Base-by-base conservation (phyloP, 2,113 vertebrate genomes). In the Arvicanthis niloticus region DNA sequence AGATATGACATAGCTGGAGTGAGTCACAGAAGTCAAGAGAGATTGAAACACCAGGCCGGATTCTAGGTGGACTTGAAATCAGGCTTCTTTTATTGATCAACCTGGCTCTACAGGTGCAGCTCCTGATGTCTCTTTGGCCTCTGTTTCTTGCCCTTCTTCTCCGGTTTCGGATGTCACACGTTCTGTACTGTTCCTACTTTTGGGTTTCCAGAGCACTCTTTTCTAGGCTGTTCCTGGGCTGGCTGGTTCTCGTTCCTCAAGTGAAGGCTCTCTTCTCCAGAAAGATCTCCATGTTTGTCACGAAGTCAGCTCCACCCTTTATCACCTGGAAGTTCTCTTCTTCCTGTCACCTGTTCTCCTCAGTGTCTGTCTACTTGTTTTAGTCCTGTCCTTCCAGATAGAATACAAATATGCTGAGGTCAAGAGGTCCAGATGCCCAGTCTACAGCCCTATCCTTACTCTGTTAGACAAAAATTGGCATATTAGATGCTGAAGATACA, bases 61-160 rank as follows among this genome's bases (percentile, higher is more conserved):
- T 19, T 70, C 19, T 53, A 81, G 10, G n/a, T 29, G 51, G 48
- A 51, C 29, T 88, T 21, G 62, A 87, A 92, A 89, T 77, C 12
- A 67, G 13, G 7, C 19, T 8, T 26, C 86, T 58, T 42, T 16
- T 12, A 24, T 40, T 7, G n/a, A 3, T 12, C 40, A 1, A 3
- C 17, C 15, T 29, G 31, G 53, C 10, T 1, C 5, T 1, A 19
- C 16, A 9, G 0, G 31, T 17, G 2, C 7, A 21, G 68, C 26
- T 15, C 45, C 42, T 31, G 40, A 7, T 3, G 2, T 22, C 60
- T 58, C 70, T 75, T 24, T 21, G 10, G 1, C 26, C 34, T 34
- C 34, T 62, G 51, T 8, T 37, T 67, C 45, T 10, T 26, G 19
- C 29, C 26, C 4, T 5, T 24, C 3, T 15, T 19, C 21, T 19